phyloP scores from a whole-genome alignment of 1,140 invertebrate genomes.

The Mercenaria mercenaria region DNA sequence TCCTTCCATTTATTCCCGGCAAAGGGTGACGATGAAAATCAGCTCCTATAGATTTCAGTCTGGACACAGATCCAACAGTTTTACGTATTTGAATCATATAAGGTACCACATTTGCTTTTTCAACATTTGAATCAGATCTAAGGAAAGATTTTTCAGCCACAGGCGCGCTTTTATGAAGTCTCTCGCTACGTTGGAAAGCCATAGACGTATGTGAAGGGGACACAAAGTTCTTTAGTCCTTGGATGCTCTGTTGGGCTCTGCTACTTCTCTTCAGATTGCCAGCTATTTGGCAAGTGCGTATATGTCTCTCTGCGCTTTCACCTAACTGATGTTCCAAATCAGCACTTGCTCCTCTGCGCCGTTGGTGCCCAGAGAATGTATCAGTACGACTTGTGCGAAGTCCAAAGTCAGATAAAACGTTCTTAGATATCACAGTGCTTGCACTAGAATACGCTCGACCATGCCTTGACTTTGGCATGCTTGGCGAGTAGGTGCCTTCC shows the following conservation, averaged over 20 bases:
- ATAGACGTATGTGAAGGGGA: slow-evolving; percentile 30
- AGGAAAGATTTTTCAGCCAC: slow-evolving; percentile 3
- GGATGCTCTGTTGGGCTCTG: neutral
- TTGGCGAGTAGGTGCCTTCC: neutral
- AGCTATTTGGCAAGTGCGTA: slow-evolving; percentile 40
- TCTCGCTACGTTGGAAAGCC: neutral
- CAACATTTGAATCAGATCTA: slow-evolving; percentile 20
- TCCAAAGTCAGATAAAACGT: slow-evolving; percentile 51
- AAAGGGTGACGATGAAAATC: neutral
- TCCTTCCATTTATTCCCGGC: slow-evolving; percentile 25
- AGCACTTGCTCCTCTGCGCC: slow-evolving; percentile 36
- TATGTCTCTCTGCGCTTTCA: slow-evolving; percentile 41
- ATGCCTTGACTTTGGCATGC: neutral
- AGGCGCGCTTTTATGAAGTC: neutral
- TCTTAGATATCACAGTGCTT: neutral
- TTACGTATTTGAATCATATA: slow-evolving; percentile 58
- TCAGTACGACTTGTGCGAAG: slow-evolving; percentile 27
- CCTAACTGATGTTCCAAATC: slow-evolving; percentile 45
- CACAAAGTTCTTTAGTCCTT: slow-evolving; percentile 45
- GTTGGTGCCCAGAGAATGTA: slow-evolving; percentile 51
- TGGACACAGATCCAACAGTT: slow-evolving; percentile 27
- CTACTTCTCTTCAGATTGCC: slow-evolving; percentile 51
- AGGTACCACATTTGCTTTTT: slow-evolving; percentile 6
- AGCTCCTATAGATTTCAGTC: neutral
- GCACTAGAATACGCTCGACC: neutral